Evolutionary conservation across 92 coral and sea anemone genomes (phyloP).

Genomic region (Phenganax subtilis): DNA sequence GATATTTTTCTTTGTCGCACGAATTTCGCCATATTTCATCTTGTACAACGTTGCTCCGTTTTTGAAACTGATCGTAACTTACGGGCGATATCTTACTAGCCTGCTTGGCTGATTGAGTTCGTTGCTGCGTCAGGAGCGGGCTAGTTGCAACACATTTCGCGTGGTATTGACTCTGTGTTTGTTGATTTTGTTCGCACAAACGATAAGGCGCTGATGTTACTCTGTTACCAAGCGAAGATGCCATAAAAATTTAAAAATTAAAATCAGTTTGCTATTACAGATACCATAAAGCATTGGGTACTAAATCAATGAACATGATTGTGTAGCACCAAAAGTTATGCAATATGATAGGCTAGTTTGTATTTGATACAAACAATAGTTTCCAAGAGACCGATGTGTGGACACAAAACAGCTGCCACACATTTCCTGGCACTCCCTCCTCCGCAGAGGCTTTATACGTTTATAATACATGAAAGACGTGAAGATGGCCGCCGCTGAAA

Average conservation of each 20-base stretch:
- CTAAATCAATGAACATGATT: background rate
- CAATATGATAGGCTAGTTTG: background rate
- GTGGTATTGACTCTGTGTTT: constrained; percentile 71
- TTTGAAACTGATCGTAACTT: constrained; percentile 67
- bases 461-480: too few species aligned
- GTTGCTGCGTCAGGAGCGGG: constrained; percentile 52
- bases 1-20: constrained; percentile 70
- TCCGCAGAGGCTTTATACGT: too few species aligned
- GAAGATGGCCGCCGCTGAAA: too few species aligned
- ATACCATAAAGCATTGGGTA: background rate
- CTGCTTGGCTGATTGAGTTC: constrained; percentile 69
- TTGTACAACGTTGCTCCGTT: constrained; percentile 65
- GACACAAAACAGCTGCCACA: too few species aligned
- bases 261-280: background rate
- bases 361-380: too few species aligned
- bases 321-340: background rate
- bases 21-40: constrained; percentile 93
- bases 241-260: constrained; percentile 16
- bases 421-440: too few species aligned
- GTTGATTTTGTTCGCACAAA: constrained; percentile 54
- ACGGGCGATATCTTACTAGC: constrained; percentile 33
- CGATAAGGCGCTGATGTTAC: constrained; percentile 79
- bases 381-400: too few species aligned
- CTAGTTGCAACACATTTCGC: constrained; percentile 57
- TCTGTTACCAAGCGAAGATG: constrained; percentile 53